Base-by-base conservation (phyloP, 1,140 invertebrate species). In the Amyelois transitella region DNA sequence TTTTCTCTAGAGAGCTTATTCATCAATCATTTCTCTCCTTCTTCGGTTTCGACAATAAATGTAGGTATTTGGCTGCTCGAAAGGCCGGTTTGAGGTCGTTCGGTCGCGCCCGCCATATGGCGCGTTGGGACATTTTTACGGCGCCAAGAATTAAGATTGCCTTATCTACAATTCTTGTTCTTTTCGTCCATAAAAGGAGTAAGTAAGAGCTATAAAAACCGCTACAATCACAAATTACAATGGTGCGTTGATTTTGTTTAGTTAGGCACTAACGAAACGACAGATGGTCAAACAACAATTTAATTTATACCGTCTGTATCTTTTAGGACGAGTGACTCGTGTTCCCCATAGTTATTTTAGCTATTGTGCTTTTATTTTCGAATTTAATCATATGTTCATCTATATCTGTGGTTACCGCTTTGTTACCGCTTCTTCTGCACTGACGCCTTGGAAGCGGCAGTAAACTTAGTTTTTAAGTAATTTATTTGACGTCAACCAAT, bases 121-220 rank as follows among this genome's bases (percentile, higher is more conserved):
- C n/a, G 7, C 6, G 32, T 38, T 38, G 32, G 32, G 32, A 38
- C 32, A 38, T 14, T 14, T n/a, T 14, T 14, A 14, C 32, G n/a
- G 32, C 32, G 32, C 32, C 32, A 79, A 61, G 68, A 68, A 48
- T 51, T 59, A 68, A 65, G 69, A 75, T 77, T 75, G 72, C 68
- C 68, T 64, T 68, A 69, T 66, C 69, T 64, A 65, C 65, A 68
- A 38, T 56, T 51, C 55, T 53, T 58, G 53, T 48, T 66, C 66
- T 10, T 38, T 38, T 4, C n/a, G 17, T 8, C 32, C 32, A 4
- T 38, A 38, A 8, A 38, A 38, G 32, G 32, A 1, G n/a, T 28
- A n/a, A n/a, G n/a, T 38, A 14, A 14, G n/a, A 38, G 32, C 65
- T 63, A 69, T 69, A 69, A 59, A 24, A 6, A 47, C 45, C 47